Conservation (phyloP, 2,113 vertebrate species). For the Protobothrops flavoviridis region DNA sequence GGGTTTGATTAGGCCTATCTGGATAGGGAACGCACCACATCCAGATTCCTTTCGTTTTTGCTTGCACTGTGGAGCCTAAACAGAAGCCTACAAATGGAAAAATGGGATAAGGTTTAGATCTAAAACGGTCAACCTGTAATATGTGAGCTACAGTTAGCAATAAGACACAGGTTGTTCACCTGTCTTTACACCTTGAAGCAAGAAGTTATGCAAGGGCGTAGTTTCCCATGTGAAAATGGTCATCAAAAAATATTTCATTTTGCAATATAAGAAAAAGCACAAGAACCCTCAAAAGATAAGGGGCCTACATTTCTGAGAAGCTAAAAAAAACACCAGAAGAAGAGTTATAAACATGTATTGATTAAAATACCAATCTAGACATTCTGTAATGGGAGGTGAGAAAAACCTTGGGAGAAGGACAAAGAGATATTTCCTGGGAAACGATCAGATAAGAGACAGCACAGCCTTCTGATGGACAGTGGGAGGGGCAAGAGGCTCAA, state of each 20-base stretch:
- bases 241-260: background rate
- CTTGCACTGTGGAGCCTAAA: slow-evolving; percentile 65
- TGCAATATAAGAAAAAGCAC: background rate
- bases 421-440: too few relatives aligned
- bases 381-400: too few relatives aligned
- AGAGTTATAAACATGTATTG: background rate
- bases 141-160: background rate
- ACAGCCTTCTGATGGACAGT: too few relatives aligned
- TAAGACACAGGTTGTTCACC: background rate
- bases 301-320: background rate
- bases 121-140: background rate
- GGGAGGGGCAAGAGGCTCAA: too few relatives aligned
- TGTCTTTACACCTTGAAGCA: background rate
- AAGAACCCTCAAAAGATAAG: background rate
- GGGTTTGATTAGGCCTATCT: background rate
- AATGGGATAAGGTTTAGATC: background rate
- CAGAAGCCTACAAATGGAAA: slow-evolving; percentile 58
- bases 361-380: background rate
- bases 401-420: too few relatives aligned
- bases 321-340: background rate
- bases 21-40: slow-evolving; percentile 67
- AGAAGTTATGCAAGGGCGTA: background rate
- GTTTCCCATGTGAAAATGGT: background rate
- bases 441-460: too few relatives aligned
- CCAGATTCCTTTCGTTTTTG: slow-evolving; percentile 46